Base-by-base conservation (phyloP, 2,113 vertebrate species). In the Upupa epops region DNA sequence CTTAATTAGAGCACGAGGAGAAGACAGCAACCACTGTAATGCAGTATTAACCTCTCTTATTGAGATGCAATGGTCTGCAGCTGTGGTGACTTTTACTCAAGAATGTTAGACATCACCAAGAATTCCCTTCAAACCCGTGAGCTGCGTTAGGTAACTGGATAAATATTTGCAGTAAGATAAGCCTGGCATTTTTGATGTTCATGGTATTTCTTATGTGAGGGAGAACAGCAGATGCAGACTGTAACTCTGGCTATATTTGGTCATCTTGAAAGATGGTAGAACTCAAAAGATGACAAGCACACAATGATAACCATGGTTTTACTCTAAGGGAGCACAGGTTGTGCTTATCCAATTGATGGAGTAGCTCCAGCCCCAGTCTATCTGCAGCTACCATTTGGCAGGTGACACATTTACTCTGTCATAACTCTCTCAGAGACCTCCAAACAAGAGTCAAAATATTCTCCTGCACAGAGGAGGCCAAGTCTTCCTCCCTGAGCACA, bases 131-230 rank as follows among this genome's bases (percentile, higher is more conserved):
- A 93, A 85, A 64, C 9, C 34, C 22, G 6, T 36, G 51, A 89
- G 16, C 52, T 80, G 24, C 32, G 40, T 90, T 75, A 84, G 54
- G 65, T 51, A 84, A 61, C 66, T 75, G 32, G 18, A 5, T 29
- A 86, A 81, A 20, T 56, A 82, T 95, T 88, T 88, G 83, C 36
- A 52, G 34, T 66, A 76, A 89, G 66, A 94, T 92, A 90, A 92
- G 24, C 24, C 31, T 2, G 1, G 45, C 54, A 82, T 34, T 78
- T 52, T 37, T 79, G 59, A n/a, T 46, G 13, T 89, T 52, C 9
- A 0, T 74, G 58, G 49, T 42, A 79, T 92, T 93, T 87, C 46
- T 83, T 74, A 60, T 5, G 40, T 0, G 4, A 40, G 15, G 34
- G 60, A 72, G 72, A 77, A 64, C 72, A 90, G 59, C 70, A 87